Base-by-base conservation (phyloP, 2,888 invertebrate species). In the Esperia sulphurella region DNA sequence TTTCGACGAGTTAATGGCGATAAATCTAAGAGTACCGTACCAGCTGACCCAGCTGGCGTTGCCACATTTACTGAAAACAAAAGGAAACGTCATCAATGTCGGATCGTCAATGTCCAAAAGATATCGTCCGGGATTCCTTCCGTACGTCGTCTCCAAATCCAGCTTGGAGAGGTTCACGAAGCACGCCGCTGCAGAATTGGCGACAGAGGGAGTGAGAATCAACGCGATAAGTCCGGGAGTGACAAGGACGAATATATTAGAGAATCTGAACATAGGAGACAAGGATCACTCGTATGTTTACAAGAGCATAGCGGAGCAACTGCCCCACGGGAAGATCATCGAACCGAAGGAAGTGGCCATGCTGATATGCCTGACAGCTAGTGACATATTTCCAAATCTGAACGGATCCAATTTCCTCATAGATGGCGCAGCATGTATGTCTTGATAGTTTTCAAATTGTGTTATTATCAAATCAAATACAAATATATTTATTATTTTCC, bases 51-150 rank as follows among this genome's bases (percentile, higher is more conserved):
- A 76, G 41, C 40, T 77, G 28, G 68, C 69, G 0, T 49, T 78
- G 45, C 79, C 77, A 0, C 55, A 78, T 49, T 44, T 79, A 38
- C 53, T 65, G n/a, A 67, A 68, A 43, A 75, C 73, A 0, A 78
- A 73, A 62, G 78, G 79, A 0, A 78, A 75, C 33, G 66, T 79
- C 10, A 54, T 79, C 0, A 79, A 79, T 12, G 59, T 79, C 8
- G 71, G 71, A 3, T 68, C 68, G 2, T 69, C 76, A 0, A 59
- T 73, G 53, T 59, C 65, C 0, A 70, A 63, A 14, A 41, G 67
- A 3, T 66, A 63, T 14, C 67, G 62, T 8, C 68, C 70, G 0
- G 76, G 75, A 0, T 58, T 74, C 29, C 40, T 77, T 3, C 67
- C 72, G 0, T 76, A 67, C 31, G 65, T 65, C 0, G 53, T 76